Conservation (phyloP, 2,113 vertebrate species). For the Mirounga angustirostris region DNA sequence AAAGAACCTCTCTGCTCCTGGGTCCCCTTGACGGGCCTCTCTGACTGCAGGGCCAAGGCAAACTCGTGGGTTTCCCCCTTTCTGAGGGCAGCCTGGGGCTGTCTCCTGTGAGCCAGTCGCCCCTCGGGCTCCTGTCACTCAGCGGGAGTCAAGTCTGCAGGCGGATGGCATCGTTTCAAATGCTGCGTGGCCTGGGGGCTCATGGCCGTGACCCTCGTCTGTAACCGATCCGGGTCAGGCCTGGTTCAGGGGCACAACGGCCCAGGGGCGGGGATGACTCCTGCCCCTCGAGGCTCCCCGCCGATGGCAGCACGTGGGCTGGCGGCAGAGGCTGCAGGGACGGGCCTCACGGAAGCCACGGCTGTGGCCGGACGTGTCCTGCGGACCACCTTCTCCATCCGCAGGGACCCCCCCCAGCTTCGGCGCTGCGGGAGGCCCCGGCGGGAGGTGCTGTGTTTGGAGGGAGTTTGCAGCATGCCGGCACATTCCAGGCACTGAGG, state of each 20-base stretch:
- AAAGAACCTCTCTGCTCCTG: no score
- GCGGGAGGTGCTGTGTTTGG: no score
- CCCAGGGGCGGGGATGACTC: no score
- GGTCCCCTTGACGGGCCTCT: background rate
- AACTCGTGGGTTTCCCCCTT: background rate
- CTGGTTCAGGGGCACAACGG: background rate
- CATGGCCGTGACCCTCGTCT: background rate
- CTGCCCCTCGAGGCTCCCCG: background rate
- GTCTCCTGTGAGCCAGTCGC: background rate
- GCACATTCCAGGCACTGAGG: fast-evolving
- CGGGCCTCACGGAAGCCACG: background rate
- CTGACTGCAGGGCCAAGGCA: background rate
- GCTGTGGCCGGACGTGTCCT: background rate
- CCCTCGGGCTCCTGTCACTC: fast-evolving
- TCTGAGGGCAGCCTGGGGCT: no score
- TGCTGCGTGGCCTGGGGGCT: fast-evolving
- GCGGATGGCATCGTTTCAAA: background rate
- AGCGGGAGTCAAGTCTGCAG: background rate
- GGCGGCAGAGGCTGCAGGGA: fast-evolving
- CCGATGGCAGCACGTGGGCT: background rate
- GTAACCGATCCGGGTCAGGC: background rate
- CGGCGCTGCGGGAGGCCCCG: background rate
- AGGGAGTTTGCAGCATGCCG: background rate
- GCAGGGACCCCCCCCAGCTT: background rate
- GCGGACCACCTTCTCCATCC: background rate